Evolutionary conservation across 2,113 vertebrate species (phyloP).

Genomic region (Corydoras sp.): DNA sequence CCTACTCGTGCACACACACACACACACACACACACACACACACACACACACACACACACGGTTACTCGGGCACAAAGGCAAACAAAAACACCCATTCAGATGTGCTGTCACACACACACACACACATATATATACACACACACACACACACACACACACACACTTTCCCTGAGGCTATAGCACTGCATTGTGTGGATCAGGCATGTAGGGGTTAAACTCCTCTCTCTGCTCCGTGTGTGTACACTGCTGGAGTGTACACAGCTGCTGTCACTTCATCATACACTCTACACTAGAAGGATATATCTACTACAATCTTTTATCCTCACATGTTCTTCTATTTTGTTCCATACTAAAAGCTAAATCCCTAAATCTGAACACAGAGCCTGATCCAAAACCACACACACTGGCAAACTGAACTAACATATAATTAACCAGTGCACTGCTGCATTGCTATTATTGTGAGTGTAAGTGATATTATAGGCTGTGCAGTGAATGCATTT

Average conservation of each 20-base stretch:
- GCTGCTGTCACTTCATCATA: slow-evolving; percentile 71
- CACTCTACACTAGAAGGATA: slow-evolving; percentile 19
- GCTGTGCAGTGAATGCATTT: neutral
- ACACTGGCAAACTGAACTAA: neutral
- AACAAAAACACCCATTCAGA: slow-evolving; percentile 36
- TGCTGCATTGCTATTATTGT: too few species aligned
- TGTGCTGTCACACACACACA: slow-evolving; percentile 2
- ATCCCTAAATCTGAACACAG: neutral
- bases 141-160: slow-evolving; percentile 9
- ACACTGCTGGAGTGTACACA: slow-evolving; percentile 65
- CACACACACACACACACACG: slow-evolving; percentile 10
- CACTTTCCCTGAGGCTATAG: slow-evolving; percentile 15
- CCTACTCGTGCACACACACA: slow-evolving; percentile 9
- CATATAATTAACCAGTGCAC: too few species aligned
- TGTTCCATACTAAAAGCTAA: neutral
- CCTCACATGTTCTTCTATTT: neutral
- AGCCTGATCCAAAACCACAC: neutral
- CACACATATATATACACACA: neutral
- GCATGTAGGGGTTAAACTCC: neutral
- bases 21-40: slow-evolving; percentile 16
- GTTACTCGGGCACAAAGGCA: slow-evolving; percentile 26
- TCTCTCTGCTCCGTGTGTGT: slow-evolving; percentile 37
- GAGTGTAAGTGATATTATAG: neutral
- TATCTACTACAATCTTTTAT: neutral
- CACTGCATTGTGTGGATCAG: too few species aligned